Evolutionary conservation across 2,797 vertebrate species (phyloP).

Genomic region (Sardinella longiceps): DNA sequence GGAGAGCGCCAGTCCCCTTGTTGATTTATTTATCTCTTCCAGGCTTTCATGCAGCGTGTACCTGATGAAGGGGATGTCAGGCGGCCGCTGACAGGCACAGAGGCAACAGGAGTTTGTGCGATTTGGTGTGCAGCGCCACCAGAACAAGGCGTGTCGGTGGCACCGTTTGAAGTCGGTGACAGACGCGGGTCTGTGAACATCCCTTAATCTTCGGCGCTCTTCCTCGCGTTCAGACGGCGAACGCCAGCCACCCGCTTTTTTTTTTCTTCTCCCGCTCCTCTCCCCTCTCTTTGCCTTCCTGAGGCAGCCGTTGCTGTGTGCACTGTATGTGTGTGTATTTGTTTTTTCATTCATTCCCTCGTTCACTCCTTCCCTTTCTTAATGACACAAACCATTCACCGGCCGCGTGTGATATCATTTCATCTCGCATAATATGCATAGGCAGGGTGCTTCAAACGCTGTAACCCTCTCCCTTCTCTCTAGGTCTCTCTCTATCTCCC

Average conservation of each 20-base stretch:
- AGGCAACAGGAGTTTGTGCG: slow-evolving; percentile 74
- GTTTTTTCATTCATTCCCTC: background rate
- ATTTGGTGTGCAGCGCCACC: slow-evolving; percentile 75
- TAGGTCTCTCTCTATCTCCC: slow-evolving; percentile 33
- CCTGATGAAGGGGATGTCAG: slow-evolving; percentile 82
- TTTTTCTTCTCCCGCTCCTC: background rate
- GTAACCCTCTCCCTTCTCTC: slow-evolving; percentile 44
- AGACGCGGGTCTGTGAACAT: slow-evolving; percentile 79
- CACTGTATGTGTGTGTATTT: background rate
- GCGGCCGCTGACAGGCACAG: slow-evolving; percentile 78
- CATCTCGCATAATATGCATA: slow-evolving; percentile 75
- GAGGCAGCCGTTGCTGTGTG: background rate
- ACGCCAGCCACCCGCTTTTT: slow-evolving; percentile 51
- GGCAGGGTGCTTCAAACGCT: slow-evolving; percentile 75
- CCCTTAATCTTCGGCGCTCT: slow-evolving; percentile 77
- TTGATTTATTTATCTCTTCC: slow-evolving; percentile 79
- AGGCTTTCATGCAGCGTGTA: slow-evolving; percentile 74
- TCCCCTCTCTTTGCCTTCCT: background rate
- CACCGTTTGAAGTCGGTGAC: slow-evolving; percentile 80
- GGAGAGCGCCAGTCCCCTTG: slow-evolving; percentile 61
- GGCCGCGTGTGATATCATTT: slow-evolving; percentile 76
- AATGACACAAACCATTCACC: slow-evolving; percentile 83
- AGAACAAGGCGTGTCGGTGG: slow-evolving; percentile 77
- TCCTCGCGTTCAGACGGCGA: slow-evolving; percentile 66
- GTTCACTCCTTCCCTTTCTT: slow-evolving; percentile 65